Evolutionary conservation across 2,888 invertebrate genomes (phyloP).

Genomic region (Torymus auratus): DNA sequence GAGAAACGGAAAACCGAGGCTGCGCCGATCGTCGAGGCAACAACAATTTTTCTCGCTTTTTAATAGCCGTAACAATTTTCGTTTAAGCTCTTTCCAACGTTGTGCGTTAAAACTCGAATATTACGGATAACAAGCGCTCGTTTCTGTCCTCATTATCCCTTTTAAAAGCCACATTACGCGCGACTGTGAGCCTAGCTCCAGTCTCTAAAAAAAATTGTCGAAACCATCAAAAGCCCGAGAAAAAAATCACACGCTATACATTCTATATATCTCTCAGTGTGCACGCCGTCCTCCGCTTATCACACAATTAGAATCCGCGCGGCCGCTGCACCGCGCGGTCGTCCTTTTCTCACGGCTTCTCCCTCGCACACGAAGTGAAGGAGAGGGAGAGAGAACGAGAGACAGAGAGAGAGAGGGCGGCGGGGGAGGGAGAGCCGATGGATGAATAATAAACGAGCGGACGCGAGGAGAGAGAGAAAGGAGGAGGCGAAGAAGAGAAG

Average conservation of each 20-base stretch:
- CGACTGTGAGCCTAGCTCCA: too few relatives aligned
- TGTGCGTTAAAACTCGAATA: not conserved
- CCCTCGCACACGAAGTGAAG: not conserved
- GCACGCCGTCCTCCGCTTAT: slow-evolving; percentile 70
- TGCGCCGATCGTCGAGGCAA: not conserved
- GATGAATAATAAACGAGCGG: slow-evolving; percentile 55
- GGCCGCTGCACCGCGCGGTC: slow-evolving; percentile 4
- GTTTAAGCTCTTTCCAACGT: not conserved
- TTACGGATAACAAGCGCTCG: too few relatives aligned
- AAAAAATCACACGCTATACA: not conserved
- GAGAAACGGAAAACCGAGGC: slow-evolving; percentile 16
- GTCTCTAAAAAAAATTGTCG: not conserved
- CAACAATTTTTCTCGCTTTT: slow-evolving; percentile 1
- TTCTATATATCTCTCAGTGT: too few relatives aligned
- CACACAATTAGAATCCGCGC: slow-evolving; percentile 72
- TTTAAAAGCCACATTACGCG: too few relatives aligned
- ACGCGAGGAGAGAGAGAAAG: not conserved
- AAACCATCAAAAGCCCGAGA: slow-evolving; percentile 11
- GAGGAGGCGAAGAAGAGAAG: slow-evolving; percentile 20
- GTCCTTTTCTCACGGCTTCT: slow-evolving; percentile 38
- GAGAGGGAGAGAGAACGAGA: slow-evolving; percentile 28
- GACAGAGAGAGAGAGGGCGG: slow-evolving; percentile 31
- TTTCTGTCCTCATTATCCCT: too few relatives aligned
- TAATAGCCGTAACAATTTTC: slow-evolving; percentile 10
- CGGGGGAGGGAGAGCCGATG: slow-evolving; percentile 38